Evolutionary conservation across 2,797 vertebrate genomes (phyloP), one percentile per base, ranked within the genome.

Genomic region (Aldrovandia affinis): DNA sequence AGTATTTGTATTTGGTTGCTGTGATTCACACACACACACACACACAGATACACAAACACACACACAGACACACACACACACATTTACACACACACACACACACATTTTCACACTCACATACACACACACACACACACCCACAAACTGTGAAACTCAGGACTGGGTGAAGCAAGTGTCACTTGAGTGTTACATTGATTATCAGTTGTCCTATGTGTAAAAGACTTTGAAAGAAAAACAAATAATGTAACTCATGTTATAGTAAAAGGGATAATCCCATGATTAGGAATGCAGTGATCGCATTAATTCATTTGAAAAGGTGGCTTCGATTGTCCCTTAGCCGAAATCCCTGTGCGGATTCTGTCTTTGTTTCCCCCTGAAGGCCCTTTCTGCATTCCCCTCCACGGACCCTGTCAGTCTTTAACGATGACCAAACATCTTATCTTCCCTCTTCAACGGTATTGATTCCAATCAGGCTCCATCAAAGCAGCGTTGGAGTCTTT

Each of bases 391-490:
- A 75, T 44, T 44, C 70, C 36, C 36, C 70, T 20, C 44, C 33
- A 57, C 78, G 86, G 59, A 86, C 90, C 93, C 93, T 86, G 88
- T 94, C 91, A 80, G 92, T 93, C 92, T 94, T 91, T 94, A 92
- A 92, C 92, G 86, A 88, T 83, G 85, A 93, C 92, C 86, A 8
- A 20, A 80, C 54, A 14, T 39, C 80, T 80, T 33, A 55, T 80
- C 33, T 81, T 59, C 42, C 42, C 79, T 33, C 80, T 81, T 42
- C 36, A 81, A 81, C 54, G 39, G 80, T 81, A 92, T 89, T 95
- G 93, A 95, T 93, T 91, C 89, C 93, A 93, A 95, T 94, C 93
- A 94, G 68, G 47, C 83, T 65, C 88, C 88, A 93, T 92, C 94
- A 94, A 93, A 90, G 89, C 87, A 88, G 89, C 86, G 15, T 3